Evolutionary conservation across 2,888 invertebrate species (phyloP).

Genomic region (Yponomeuta cagnagella): DNA sequence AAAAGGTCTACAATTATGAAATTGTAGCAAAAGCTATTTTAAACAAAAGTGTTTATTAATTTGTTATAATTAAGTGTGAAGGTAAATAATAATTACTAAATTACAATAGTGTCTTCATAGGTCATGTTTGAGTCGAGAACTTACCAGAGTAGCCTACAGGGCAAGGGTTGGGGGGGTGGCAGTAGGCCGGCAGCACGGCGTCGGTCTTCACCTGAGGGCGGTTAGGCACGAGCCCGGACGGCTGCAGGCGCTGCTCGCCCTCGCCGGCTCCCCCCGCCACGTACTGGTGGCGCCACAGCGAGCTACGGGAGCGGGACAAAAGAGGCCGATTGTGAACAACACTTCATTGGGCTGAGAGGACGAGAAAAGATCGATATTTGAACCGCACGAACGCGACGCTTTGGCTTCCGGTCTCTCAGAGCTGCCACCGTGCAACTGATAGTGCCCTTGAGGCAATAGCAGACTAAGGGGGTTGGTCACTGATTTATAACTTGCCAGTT

Average conservation of each 20-base stretch:
- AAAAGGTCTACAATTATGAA: too few relatives aligned
- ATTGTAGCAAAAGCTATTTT: too few relatives aligned
- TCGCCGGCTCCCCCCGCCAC: slow-evolving; percentile 87
- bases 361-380: neutral
- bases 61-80: too few relatives aligned
- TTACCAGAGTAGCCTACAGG: slow-evolving; percentile 93
- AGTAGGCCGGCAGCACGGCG: slow-evolving; percentile 95
- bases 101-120: too few relatives aligned
- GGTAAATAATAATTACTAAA: too few relatives aligned
- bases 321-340: too few relatives aligned
- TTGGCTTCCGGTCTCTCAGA: too few relatives aligned
- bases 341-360: too few relatives aligned
- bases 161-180: slow-evolving; percentile 99
- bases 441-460: too few relatives aligned
- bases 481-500: neutral
- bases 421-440: too few relatives aligned
- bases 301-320: slow-evolving; percentile 40
- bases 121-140: neutral
- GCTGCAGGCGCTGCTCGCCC: slow-evolving; percentile 79
- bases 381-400: too few relatives aligned
- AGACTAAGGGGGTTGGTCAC: neutral
- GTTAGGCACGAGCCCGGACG: slow-evolving; percentile 74
- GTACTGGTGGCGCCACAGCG: slow-evolving; percentile 85
- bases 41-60: too few relatives aligned
- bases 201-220: slow-evolving; percentile 91